These are phyloP conservation scores for Cyclophora albipunctata DNA, from an alignment of 2,888 invertebrate species.

Conservation along the genomic window DNA sequence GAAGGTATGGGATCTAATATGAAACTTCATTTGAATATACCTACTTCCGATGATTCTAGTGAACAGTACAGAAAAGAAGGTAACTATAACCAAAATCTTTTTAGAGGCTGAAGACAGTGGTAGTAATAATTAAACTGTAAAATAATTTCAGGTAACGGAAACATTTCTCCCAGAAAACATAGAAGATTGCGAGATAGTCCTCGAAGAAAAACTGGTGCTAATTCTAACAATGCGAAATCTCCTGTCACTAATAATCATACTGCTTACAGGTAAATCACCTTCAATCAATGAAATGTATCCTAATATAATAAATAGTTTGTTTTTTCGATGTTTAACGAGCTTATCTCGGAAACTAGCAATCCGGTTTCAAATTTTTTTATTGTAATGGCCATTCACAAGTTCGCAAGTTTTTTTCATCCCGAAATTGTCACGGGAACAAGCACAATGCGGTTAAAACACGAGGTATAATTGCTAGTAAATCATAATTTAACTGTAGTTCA, in stretches of 20 bases:
- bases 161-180: slow-evolving; percentile 75
- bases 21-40: slow-evolving; percentile 73
- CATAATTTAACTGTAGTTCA: not conserved
- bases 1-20: slow-evolving; percentile 67
- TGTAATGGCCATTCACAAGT: too few species aligned
- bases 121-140: too few species aligned
- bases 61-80: slow-evolving; percentile 70
- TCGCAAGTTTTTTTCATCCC: too few species aligned
- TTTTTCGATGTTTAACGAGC: too few species aligned
- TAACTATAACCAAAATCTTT: slow-evolving; percentile 14
- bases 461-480: not conserved
- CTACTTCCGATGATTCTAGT: slow-evolving; percentile 78
- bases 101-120: too few species aligned
- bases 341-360: too few species aligned
- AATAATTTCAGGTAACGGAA: slow-evolving; percentile 51
- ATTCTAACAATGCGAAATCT: slow-evolving; percentile 70
- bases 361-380: too few species aligned
- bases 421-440: too few species aligned
- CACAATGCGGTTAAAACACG: too few species aligned
- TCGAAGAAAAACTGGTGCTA: slow-evolving; percentile 77
- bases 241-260: slow-evolving; percentile 64
- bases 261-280: slow-evolving; percentile 49
- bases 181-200: slow-evolving; percentile 79
- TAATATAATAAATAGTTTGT: too few species aligned
- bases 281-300: not conserved